phyloP scores from a whole-genome alignment of 1,140 invertebrate genomes.

The Formica selysi region DNA sequence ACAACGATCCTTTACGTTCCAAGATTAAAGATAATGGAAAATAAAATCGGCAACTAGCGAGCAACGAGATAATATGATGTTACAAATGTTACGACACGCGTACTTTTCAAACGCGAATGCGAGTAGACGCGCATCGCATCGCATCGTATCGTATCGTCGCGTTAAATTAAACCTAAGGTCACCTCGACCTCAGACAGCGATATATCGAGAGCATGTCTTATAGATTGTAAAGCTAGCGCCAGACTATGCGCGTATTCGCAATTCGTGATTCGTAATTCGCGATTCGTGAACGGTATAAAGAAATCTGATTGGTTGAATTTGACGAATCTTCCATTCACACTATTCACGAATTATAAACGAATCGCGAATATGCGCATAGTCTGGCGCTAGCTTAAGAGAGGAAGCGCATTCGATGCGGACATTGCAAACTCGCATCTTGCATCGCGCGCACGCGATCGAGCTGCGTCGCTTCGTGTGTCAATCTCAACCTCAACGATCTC shows the following conservation, averaged over 20 bases:
- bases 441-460: not conserved
- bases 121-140: slow-evolving; percentile 3
- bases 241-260: too few species aligned
- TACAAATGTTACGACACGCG: slow-evolving; percentile 14
- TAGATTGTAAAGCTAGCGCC: not conserved
- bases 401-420: not conserved
- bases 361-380: too few species aligned
- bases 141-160: slow-evolving; percentile 26
- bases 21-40: slow-evolving; percentile 36
- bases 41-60: slow-evolving; percentile 17
- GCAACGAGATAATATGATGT: slow-evolving; percentile 28
- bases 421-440: too few species aligned
- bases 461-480: not conserved
- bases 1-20: slow-evolving; percentile 24
- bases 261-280: too few species aligned
- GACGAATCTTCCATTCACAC: too few species aligned
- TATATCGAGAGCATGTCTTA: slow-evolving; percentile 48
- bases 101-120: slow-evolving; percentile 34
- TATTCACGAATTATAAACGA: too few species aligned
- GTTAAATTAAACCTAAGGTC: slow-evolving; percentile 61
- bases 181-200: slow-evolving; percentile 48
- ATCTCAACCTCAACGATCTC: not conserved
- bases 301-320: too few species aligned
- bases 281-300: too few species aligned
- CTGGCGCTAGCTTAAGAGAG: not conserved